Percentiles rank a stretch among this genome's conserved stretches.
These are phyloP conservation scores for Idaea straminata DNA, from an alignment of 2,888 invertebrate genomes.

Conservation along the genomic window DNA sequence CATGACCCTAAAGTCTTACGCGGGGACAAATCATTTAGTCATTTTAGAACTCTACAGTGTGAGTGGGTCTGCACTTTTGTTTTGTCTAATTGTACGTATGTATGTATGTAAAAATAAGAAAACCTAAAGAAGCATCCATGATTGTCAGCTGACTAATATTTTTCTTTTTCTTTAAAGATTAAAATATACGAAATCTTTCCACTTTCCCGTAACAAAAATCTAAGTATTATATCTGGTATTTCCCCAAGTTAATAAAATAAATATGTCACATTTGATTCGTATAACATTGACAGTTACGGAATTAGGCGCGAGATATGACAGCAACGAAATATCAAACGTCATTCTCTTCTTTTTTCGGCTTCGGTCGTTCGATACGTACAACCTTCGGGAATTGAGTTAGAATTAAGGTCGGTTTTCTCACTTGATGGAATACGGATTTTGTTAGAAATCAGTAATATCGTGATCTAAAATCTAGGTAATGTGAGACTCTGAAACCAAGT, in stretches of 20 bases:
- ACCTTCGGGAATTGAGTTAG: constrained; percentile 17
- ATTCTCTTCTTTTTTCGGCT: constrained; percentile 7
- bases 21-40: no score
- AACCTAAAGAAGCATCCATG: no score
- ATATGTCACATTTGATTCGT: constrained; percentile 24
- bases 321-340: background rate
- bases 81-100: no score
- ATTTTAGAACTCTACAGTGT: no score
- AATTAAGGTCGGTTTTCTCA: constrained; percentile 18
- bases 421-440: constrained; percentile 14
- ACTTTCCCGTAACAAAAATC: background rate
- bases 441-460: constrained; percentile 3
- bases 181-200: background rate
- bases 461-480: no score
- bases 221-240: constrained; percentile 9
- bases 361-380: constrained; percentile 12
- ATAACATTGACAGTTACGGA: constrained; percentile 24
- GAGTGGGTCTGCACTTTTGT: no score
- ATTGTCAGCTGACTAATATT: no score
- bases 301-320: background rate
- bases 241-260: background rate
- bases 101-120: no score
- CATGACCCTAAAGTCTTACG: no score
- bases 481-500: no score
- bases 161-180: no score